These are phyloP conservation scores for Drosophila tripunctata DNA, from an alignment of 2,888 invertebrate genomes.

Conservation along the genomic window DNA sequence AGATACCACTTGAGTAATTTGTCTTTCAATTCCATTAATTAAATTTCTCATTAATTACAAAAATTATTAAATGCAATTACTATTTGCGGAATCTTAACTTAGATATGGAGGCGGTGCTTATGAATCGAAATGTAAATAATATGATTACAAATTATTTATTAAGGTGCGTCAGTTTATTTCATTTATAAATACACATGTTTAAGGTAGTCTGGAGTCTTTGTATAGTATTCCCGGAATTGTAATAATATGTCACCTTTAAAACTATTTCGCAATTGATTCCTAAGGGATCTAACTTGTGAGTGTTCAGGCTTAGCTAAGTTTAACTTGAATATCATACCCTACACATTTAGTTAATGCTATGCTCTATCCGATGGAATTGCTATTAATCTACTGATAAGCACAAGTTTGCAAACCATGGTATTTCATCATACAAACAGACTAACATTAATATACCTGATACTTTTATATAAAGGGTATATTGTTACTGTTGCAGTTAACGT, in stretches of 20 bases:
- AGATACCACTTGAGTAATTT: slow-evolving; percentile 53
- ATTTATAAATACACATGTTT: slow-evolving; percentile 10
- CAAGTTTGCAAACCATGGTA: neutral
- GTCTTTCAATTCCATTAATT: slow-evolving; percentile 1
- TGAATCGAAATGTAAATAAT: too few relatives aligned
- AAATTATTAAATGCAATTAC: slow-evolving; percentile 38
- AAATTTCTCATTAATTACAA: slow-evolving; percentile 6
- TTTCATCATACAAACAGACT: slow-evolving; percentile 1
- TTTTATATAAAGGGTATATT: neutral
- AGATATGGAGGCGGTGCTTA: neutral
- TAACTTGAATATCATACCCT: slow-evolving; percentile 3
- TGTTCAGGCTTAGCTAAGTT: neutral
- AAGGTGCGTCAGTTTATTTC: neutral
- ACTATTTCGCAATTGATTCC: neutral
- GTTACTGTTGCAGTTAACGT: too few relatives aligned
- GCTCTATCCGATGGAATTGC: neutral
- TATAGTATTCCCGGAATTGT: neutral
- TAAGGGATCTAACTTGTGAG: neutral
- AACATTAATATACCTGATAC: neutral
- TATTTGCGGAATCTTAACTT: slow-evolving; percentile 1
- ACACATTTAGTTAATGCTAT: neutral
- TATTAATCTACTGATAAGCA: slow-evolving; percentile 20
- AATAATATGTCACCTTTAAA: slow-evolving; percentile 1
- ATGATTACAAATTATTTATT: slow-evolving; percentile 15
- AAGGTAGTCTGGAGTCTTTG: neutral